phyloP scores from a whole-genome alignment of 2,888 invertebrate genomes.

The Phortica magna region DNA sequence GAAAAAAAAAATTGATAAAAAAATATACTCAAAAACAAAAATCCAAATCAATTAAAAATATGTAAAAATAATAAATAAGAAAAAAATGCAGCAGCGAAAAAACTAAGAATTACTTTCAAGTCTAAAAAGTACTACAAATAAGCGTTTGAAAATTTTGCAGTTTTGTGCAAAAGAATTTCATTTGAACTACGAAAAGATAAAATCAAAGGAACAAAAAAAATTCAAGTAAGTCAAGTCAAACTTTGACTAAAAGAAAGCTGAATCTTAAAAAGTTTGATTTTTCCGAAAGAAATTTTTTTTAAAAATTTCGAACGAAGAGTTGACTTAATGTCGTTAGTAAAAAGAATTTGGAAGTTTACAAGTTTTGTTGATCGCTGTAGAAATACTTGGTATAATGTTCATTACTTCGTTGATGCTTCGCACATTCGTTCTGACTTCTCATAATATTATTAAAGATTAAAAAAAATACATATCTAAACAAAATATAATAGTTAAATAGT shows the following conservation, averaged over 20 bases:
- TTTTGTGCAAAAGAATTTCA: background rate
- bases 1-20: slow-evolving; percentile 7
- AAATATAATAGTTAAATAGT: slow-evolving; percentile 47
- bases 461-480: slow-evolving; percentile 43
- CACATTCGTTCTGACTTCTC: no score
- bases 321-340: no score
- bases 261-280: no score
- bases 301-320: no score
- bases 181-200: background rate
- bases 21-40: background rate
- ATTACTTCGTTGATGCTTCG: no score
- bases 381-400: no score
- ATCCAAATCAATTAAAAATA: background rate
- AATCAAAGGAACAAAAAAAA: slow-evolving; percentile 17
- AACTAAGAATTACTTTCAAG: background rate
- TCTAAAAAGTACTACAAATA: background rate
- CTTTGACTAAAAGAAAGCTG: no score
- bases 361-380: no score
- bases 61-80: background rate
- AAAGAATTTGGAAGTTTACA: no score
- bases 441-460: background rate
- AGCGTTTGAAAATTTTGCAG: background rate
- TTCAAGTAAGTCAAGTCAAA: no score
- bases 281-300: no score
- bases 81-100: background rate